Percentiles rank a stretch among this genome's conserved stretches.
Conservation (phyloP, 2,888 invertebrate genomes). For the Taphrorychus bicolor region DNA sequence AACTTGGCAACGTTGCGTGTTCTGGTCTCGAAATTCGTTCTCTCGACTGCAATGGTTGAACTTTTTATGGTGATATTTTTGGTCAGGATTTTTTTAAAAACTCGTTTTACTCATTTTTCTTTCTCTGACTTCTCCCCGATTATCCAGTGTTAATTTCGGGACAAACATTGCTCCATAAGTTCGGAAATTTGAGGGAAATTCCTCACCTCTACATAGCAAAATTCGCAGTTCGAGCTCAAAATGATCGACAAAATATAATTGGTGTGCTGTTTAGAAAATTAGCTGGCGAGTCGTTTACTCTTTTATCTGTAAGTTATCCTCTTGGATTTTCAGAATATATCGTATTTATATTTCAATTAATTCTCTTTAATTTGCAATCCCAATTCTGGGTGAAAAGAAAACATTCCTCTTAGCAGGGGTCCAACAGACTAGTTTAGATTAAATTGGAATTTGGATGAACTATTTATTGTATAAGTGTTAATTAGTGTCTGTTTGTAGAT, state of each 20-base stretch:
- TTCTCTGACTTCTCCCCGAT: not conserved
- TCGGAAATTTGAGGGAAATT: not conserved
- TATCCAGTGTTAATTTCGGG: not conserved
- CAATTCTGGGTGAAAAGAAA: too few species aligned
- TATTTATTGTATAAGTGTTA: constrained; percentile 19
- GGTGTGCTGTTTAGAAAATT: constrained; percentile 37
- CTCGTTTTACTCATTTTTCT: not conserved
- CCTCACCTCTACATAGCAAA: constrained; percentile 35
- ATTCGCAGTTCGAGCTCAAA: constrained; percentile 27
- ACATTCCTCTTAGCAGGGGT: not conserved
- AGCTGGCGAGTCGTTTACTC: constrained; percentile 26
- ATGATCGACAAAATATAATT: constrained; percentile 44
- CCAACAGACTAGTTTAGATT: too few species aligned
- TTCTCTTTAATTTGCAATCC: too few species aligned
- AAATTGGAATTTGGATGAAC: too few species aligned
- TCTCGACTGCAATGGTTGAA: not conserved
- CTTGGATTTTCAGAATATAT: too few species aligned
- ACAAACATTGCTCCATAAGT: too few species aligned
- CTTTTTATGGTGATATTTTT: constrained; percentile 28
- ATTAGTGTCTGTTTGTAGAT: too few species aligned
- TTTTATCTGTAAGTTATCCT: constrained; percentile 16
- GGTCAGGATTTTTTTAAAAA: constrained; percentile 34
- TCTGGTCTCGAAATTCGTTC: constrained; percentile 9
- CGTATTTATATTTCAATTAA: too few species aligned
- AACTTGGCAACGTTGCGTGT: constrained; percentile 13